Base-by-base conservation (phyloP, 23 tunicate genomes). In the Styela clava region DNA sequence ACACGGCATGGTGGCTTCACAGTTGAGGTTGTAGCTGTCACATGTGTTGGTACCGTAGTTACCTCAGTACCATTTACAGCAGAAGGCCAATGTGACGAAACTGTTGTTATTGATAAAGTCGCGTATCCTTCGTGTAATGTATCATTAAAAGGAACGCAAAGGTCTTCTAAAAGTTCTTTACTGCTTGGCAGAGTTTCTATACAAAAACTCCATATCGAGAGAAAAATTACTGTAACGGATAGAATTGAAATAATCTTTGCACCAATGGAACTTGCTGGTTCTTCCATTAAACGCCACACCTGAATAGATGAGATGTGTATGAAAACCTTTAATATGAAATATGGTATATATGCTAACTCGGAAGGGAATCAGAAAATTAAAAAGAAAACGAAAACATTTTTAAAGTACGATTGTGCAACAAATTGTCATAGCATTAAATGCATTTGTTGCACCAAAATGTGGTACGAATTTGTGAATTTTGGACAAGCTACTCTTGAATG, bases 241-340 rank as follows among this genome's bases (percentile, higher is more conserved):
- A 76, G 33, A 25, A 76, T 44, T 28, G 81, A 76, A 33, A 76
- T 52, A 0, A 76, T 76, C 26, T 76, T 76, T 29, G 81, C 64
- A 28, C 81, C 35, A 24, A 76, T 52, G 7, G 81, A 76, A 52
- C 81, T 76, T 26, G 81, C 81, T 7, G 81, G 81, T 64, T 76
- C 81, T 27, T 76, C 81, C 81, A 76, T 76, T 76, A 76, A 21
- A 21, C 81, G 63, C 81, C 81, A 76, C 12, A 76, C 64, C 81
- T 76, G 26, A 32, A 24, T 20, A 76, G 24, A 69, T n/a, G n/a
- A n/a, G n/a, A 0, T n/a, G n/a, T n/a, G n/a, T n/a, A n/a, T n/a
- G n/a, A n/a, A n/a, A n/a, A n/a, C n/a, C n/a, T n/a, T n/a, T n/a
- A n/a, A n/a, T n/a, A n/a, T n/a, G n/a, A n/a, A n/a, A n/a, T n/a